Base-by-base conservation (phyloP, 2,797 vertebrate genomes). In the Gallirallus australis region DNA sequence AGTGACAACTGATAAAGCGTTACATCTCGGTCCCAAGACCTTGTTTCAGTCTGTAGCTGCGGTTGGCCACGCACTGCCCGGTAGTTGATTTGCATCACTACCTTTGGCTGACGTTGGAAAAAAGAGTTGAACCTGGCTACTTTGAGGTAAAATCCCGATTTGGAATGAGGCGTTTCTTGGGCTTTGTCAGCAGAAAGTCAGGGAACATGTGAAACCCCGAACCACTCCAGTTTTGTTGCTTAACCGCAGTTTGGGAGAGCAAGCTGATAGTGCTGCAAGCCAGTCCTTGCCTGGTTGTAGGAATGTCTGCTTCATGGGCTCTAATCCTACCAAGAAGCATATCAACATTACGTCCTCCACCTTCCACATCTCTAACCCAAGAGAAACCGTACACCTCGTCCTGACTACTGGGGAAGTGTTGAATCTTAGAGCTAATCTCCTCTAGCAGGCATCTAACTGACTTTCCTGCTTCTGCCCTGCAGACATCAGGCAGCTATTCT, bases 141-240 rank as follows among this genome's bases (percentile, higher is more conserved):
- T n/a, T 33, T 4, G 50, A 68, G 86, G 81, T 71, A 19, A 70
- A 86, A 90, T 71, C 60, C 48, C 57, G 35, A 37, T 78, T 54
- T 52, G 59, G 72, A 72, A 35, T 15, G 17, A 90, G 64, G 28
- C 21, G 9, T 45, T 79, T 23, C 39, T 69, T 61, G 59, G 73
- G 50, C 65, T 90, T 88, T 78, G 60, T 89, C 84, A 89, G 82
- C 86, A 88, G 70, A 39, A 65, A 79, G 50, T 35, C 23, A 13
- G 53, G 10, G 28, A 42, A 28, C 0, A 23, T 73, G 7, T 25
- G 64, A 28, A 71, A 27, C 45, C 72, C 69, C 12, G 17, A 54
- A 25, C 40, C 0, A 0, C 53, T 63, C 63, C 0, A 0, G 37
- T 72, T 72, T 61, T 2, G 0, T 37, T 56, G 59, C 82, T 60